Percentiles rank a stretch among this genome's conserved stretches.
Conservation (phyloP, 1,140 invertebrate species). For the Pristionchus pacificus region DNA sequence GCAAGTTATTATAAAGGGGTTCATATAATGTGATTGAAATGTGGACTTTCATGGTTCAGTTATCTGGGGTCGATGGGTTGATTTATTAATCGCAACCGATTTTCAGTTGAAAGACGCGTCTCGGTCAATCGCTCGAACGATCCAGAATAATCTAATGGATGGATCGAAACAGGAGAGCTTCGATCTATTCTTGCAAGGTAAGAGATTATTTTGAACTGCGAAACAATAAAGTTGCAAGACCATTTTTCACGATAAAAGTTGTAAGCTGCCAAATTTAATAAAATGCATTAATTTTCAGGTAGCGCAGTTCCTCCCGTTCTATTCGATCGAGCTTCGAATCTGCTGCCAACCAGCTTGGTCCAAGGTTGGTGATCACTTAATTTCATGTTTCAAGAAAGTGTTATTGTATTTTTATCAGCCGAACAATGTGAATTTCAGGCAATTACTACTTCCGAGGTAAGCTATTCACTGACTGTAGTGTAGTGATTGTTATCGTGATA, state of each 20-base stretch:
- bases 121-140: conserved; percentile 89
- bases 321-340: conserved; percentile 78
- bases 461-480: conserved; percentile 22
- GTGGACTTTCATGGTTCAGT: too few relatives aligned
- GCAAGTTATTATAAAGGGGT: too few relatives aligned
- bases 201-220: too few relatives aligned
- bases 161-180: conserved; percentile 95
- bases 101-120: conserved; percentile 83
- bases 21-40: too few relatives aligned
- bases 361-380: conserved; percentile 65
- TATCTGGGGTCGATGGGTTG: too few relatives aligned
- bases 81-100: too few relatives aligned
- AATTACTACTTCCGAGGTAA: conserved; percentile 48
- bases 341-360: conserved; percentile 80
- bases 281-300: conserved; percentile 61
- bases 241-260: too few relatives aligned
- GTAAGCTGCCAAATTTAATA: not conserved
- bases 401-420: too few relatives aligned
- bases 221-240: too few relatives aligned
- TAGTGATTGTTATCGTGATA: conserved; percentile 16
- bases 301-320: conserved; percentile 83
- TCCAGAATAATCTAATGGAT: conserved; percentile 97
- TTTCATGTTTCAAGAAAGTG: conserved; percentile 24
- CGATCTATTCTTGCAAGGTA: conserved; percentile 74
- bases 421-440: conserved; percentile 43